These are phyloP conservation scores for Petrocephalus zakoni DNA, from an alignment of 2,113 vertebrate species.

Conservation along the genomic window DNA sequence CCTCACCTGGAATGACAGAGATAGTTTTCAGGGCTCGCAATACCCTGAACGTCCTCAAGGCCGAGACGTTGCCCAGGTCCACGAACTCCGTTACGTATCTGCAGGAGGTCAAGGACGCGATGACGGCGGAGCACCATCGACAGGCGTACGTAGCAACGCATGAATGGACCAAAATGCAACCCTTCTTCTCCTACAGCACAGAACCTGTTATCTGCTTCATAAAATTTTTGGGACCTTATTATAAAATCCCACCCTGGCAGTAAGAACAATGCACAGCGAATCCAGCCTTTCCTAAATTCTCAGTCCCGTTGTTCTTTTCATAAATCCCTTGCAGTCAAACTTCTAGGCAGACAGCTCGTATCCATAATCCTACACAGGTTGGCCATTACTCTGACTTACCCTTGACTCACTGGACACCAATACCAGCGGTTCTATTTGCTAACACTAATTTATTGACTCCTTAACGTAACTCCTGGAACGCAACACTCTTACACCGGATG, in stretches of 20 bases:
- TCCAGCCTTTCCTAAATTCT: background rate
- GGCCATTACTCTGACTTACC: background rate
- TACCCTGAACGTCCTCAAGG: slow-evolving; percentile 96
- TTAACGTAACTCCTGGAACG: background rate
- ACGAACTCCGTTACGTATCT: slow-evolving; percentile 99
- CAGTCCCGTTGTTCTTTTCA: background rate
- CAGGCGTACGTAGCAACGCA: slow-evolving; percentile 66
- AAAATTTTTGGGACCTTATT: background rate
- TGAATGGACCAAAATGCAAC: slow-evolving; percentile 17
- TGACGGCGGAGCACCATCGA: slow-evolving; percentile 72
- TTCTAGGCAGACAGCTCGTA: background rate
- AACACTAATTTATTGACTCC: background rate
- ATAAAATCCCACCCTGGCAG: background rate
- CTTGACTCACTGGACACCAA: background rate
- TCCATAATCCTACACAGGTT: background rate
- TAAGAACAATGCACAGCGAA: background rate
- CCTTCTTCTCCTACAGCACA: background rate
- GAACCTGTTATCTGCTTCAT: background rate
- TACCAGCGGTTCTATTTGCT: background rate
- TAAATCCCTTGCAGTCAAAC: background rate
- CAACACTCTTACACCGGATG: background rate
- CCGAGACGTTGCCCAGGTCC: slow-evolving; percentile 99
- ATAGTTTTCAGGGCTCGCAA: slow-evolving; percentile 99
- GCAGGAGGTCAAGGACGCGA: slow-evolving; percentile 75
- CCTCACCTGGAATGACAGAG: slow-evolving; percentile 99